phyloP scores from a whole-genome alignment of 2,888 invertebrate species.

The Microchrysa polita region DNA sequence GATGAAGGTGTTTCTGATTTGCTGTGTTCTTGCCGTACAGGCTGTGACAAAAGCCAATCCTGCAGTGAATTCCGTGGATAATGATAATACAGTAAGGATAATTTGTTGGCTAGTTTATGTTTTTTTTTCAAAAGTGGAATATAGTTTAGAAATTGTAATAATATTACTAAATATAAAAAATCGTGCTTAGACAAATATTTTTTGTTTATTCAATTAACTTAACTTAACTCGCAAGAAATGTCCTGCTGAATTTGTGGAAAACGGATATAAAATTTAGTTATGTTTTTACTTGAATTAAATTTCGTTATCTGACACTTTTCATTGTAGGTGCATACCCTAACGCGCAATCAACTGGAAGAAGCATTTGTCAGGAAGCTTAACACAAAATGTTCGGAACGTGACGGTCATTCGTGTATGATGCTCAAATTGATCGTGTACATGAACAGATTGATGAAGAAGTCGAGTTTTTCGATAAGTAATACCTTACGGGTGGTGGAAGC shows the following conservation, averaged over 20 bases:
- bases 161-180: too few species aligned
- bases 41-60: constrained; percentile 56
- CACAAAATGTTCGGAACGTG: constrained; percentile 79
- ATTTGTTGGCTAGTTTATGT: too few species aligned
- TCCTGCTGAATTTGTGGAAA: too few species aligned
- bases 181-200: too few species aligned
- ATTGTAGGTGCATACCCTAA: constrained; percentile 8
- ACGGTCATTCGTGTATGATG: constrained; percentile 84
- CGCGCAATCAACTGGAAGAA: constrained; percentile 68
- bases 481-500: constrained; percentile 81
- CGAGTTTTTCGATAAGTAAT: constrained; percentile 79
- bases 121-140: too few species aligned
- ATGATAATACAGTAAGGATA: constrained; percentile 52
- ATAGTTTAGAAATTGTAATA: too few species aligned
- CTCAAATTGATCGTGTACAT: constrained; percentile 83
- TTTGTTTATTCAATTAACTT: too few species aligned
- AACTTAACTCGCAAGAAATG: too few species aligned
- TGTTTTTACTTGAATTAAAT: too few species aligned
- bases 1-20: constrained; percentile 45
- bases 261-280: too few species aligned
- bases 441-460: constrained; percentile 82
- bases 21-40: constrained; percentile 52
- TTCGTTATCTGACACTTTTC: too few species aligned
- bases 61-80: constrained; percentile 55
- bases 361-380: constrained; percentile 78